Evolutionary conservation across 2,888 invertebrate genomes (phyloP).

Genomic region (Spodoptera picta): DNA sequence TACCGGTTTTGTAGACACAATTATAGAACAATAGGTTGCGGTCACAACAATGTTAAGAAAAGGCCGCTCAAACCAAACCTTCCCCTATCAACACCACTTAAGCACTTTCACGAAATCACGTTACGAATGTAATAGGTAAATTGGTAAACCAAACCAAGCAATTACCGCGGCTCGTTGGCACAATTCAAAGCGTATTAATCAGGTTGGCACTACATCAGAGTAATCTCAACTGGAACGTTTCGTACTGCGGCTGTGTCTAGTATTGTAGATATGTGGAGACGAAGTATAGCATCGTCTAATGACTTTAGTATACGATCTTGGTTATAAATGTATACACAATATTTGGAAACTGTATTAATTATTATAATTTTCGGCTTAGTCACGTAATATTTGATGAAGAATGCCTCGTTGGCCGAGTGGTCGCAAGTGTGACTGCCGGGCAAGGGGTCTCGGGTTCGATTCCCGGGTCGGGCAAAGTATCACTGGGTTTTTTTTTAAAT

Average conservation of each 20-base stretch:
- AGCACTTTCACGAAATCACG: constrained; percentile 9
- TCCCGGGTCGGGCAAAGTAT: too few relatives aligned
- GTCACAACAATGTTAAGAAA: not conserved
- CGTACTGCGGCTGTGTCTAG: constrained; percentile 14
- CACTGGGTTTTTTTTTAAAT: too few relatives aligned
- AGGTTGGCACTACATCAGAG: constrained; percentile 40
- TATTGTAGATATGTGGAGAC: constrained; percentile 3
- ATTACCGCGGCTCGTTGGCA: constrained; percentile 33
- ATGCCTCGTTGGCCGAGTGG: too few relatives aligned
- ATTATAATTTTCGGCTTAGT: too few relatives aligned
- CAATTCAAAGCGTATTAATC: constrained; percentile 45
- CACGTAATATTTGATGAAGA: too few relatives aligned
- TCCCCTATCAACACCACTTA: not conserved
- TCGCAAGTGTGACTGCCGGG: too few relatives aligned
- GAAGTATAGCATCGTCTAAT: constrained; percentile 24
- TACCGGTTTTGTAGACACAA: too few relatives aligned
- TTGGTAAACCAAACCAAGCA: constrained; percentile 18
- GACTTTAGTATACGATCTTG: constrained; percentile 1
- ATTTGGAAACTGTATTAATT: too few relatives aligned
- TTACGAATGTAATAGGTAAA: constrained; percentile 9
- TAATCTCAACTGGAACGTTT: constrained; percentile 42
- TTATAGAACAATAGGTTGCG: too few relatives aligned
- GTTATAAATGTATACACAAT: too few relatives aligned
- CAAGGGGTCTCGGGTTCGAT: too few relatives aligned
- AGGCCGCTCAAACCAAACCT: not conserved